A percentile compares a stretch with the other conserved stretches of the same genome.
Evolutionary conservation across 2,888 invertebrate genomes (phyloP).

Genomic region (Ornithoptera alexandrae): DNA sequence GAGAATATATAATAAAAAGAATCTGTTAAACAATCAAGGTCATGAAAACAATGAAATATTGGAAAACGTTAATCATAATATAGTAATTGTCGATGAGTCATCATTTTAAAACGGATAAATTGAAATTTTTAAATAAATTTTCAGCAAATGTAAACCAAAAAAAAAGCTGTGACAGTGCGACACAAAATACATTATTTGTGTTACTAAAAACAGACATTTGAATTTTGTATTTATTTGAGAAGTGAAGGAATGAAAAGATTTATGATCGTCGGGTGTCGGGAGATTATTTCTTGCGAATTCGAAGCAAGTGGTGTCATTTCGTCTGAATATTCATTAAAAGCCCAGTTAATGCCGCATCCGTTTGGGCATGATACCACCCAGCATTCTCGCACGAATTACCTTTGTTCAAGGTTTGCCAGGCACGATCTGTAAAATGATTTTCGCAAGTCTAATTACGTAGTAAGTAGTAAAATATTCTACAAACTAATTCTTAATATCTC

Average conservation of each 20-base stretch:
- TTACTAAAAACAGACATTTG: slow-evolving; percentile 31
- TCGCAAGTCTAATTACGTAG: background rate
- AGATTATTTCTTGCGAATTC: slow-evolving; percentile 66
- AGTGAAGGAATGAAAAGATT: slow-evolving; percentile 47
- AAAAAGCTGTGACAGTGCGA: slow-evolving; percentile 6
- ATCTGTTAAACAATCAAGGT: no score
- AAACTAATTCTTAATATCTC: background rate
- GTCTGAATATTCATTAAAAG: slow-evolving; percentile 66
- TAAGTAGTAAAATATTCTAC: background rate
- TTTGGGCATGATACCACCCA: slow-evolving; percentile 52
- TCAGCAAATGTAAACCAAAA: background rate
- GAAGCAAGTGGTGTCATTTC: slow-evolving; percentile 60
- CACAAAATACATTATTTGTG: slow-evolving; percentile 30
- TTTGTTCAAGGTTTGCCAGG: slow-evolving; percentile 32
- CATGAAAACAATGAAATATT: no score
- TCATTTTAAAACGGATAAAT: background rate
- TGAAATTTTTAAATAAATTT: slow-evolving; percentile 6
- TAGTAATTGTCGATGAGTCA: no score
- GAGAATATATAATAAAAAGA: no score
- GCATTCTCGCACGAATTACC: slow-evolving; percentile 29
- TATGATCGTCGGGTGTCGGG: slow-evolving; percentile 50
- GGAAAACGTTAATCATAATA: no score
- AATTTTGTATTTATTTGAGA: slow-evolving; percentile 28
- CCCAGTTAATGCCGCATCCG: slow-evolving; percentile 55
- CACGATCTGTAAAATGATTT: slow-evolving; percentile 46